Base-by-base conservation (phyloP, 2,797 vertebrate genomes). In the Dendrocincla tyrannina region DNA sequence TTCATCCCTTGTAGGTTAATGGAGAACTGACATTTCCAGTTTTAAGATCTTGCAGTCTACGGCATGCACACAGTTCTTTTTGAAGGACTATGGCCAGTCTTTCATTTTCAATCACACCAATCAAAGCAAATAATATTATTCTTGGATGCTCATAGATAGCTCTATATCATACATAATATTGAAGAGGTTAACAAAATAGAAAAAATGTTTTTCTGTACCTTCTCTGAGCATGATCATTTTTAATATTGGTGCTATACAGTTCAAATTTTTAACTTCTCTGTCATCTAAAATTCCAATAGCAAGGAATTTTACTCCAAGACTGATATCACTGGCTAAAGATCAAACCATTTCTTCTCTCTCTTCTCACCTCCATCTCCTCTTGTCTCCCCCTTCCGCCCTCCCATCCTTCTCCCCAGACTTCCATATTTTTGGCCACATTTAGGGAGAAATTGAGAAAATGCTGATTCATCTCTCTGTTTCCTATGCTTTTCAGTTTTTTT, bases 111-210 rank as follows among this genome's bases (percentile, higher is more conserved):
- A 35, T 85, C 68, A 69, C 17, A 33, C 12, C 83, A 49, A 85
- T 89, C 53, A 85, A 83, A 92, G 60, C 55, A 89, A 92, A 75
- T 89, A 53, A 33, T 93, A 39, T 41, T 85, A 76, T 67, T 94
- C 4, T 77, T 76, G 47, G 11, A 12, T 83, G 24, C 60, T 74
- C 37, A 37, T 52, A 58, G 28, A n/a, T 85, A 63, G 46, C 49
- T 52, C 16, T 58, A 77, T 3, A 0, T 67, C 52, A 46, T 60
- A 56, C 46, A 11, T 63, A 88, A 80, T 56, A 50, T 60, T 79
- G 81, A 72, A 77, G 60, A 66, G 44, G 66, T 70, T 50, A 77
- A 56, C 20, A 83, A 58, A 59, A 42, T 56, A 58, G 32, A 50
- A 32, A 44, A 79, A 85, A 60, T 80, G 13, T 41, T 88, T 80